Conservation (phyloP, 2,797 vertebrate genomes). For the Vespertilio murinus region DNA sequence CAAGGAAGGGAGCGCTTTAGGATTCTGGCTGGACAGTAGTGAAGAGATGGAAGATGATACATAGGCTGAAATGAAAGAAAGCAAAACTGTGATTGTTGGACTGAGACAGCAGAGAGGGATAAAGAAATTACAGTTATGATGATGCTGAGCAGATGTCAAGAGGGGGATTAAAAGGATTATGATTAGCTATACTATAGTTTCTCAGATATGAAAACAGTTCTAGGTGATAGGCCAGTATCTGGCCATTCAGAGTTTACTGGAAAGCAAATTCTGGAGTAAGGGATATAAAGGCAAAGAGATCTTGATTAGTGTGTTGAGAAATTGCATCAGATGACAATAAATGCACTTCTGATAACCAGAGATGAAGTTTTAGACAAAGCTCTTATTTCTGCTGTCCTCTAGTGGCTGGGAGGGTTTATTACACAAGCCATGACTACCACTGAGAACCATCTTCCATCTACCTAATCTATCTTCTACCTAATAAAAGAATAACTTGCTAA, state of each 20-base stretch:
- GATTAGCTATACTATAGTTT: not conserved
- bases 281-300: not conserved
- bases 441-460: not conserved
- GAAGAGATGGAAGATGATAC: not conserved
- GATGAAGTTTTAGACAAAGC: not conserved
- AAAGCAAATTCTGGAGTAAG: not conserved
- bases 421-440: not conserved
- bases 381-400: constrained; percentile 23
- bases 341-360: not conserved
- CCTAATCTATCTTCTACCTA: too few species aligned
- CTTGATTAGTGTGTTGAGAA: constrained; percentile 24
- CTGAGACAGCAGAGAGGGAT: not conserved
- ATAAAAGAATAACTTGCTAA: too few species aligned
- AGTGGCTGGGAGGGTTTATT: not conserved
- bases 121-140: not conserved
- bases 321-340: not conserved
- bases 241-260: not conserved
- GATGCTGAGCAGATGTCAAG: not conserved
- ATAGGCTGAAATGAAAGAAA: not conserved
- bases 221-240: not conserved
- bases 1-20: not conserved
- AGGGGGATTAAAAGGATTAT: not conserved
- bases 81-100: not conserved
- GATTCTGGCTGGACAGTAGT: not conserved
- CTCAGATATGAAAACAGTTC: not conserved